Conservation (phyloP, 2,113 vertebrate species). For the Peromyscus maniculatus region DNA sequence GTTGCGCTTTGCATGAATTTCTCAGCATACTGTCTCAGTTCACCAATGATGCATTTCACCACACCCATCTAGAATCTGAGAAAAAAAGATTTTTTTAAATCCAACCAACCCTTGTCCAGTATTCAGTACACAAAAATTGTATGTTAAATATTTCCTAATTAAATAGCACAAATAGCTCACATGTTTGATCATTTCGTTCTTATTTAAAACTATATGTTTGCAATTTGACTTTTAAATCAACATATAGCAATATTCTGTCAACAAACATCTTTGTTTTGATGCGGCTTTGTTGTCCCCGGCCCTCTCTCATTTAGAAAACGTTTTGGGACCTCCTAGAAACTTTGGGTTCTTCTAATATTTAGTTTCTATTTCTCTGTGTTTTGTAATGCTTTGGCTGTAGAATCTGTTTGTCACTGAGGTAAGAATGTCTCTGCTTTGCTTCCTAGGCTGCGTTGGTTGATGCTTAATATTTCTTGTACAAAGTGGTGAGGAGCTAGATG, state of each 20-base stretch:
- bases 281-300: background rate
- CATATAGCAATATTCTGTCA: background rate
- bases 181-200: slow-evolving; percentile 4
- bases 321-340: background rate
- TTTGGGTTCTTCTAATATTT: slow-evolving; percentile 23
- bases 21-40: slow-evolving; percentile 10
- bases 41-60: background rate
- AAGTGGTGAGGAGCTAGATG: background rate
- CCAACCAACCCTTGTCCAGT: background rate
- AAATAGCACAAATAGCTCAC: background rate
- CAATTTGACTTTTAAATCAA: slow-evolving; percentile 51
- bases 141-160: background rate
- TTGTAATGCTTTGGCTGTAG: background rate
- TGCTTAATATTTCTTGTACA: background rate
- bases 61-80: background rate
- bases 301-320: background rate
- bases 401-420: background rate
- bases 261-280: slow-evolving; percentile 16
- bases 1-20: background rate
- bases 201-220: background rate
- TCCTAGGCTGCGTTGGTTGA: background rate
- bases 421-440: slow-evolving; percentile 11
- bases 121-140: background rate
- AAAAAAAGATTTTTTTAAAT: slow-evolving; percentile 26
- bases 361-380: background rate